Conservation (phyloP, 2,888 invertebrate genomes). For the Agrochola lota region DNA sequence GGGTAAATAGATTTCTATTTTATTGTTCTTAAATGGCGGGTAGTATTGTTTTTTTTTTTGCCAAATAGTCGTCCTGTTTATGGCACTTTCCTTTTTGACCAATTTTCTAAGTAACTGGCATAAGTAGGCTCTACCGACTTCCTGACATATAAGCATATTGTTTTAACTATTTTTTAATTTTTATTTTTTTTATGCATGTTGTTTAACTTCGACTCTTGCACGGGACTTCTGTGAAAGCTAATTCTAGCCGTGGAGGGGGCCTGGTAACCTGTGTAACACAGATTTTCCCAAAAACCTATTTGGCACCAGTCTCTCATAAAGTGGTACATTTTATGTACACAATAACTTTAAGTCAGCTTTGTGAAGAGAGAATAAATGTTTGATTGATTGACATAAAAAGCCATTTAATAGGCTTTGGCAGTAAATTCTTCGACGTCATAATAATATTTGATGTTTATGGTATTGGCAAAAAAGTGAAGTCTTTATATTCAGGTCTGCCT, state of each 20-base stretch:
- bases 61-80: no score
- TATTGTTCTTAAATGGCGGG: neutral
- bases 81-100: neutral
- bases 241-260: no score
- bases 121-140: no score
- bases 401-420: neutral
- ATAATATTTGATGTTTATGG: neutral
- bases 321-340: no score
- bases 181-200: neutral
- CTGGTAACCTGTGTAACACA: no score
- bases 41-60: neutral
- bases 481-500: neutral
- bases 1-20: slow-evolving; percentile 36
- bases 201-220: neutral
- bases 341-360: no score
- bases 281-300: no score
- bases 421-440: no score
- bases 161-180: neutral
- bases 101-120: neutral
- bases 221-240: neutral
- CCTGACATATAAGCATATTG: neutral
- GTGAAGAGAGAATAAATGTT: no score
- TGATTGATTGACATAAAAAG: neutral
- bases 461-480: neutral
- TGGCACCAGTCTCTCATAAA: neutral